Base-by-base conservation (phyloP, 2,888 invertebrate species). In the Leptothorax acervorum region DNA sequence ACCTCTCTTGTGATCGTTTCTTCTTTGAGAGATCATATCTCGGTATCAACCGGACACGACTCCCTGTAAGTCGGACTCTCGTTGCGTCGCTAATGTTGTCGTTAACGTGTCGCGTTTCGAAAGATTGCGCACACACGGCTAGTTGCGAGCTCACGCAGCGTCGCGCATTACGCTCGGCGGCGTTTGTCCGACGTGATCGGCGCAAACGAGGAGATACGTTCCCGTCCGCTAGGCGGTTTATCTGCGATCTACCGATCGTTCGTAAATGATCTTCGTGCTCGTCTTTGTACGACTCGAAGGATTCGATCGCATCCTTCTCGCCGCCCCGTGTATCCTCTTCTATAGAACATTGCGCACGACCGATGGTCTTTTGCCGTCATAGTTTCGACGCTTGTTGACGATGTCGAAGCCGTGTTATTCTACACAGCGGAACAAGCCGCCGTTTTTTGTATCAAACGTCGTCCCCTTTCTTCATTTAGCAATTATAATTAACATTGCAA, bases 141-240 rank as follows among this genome's bases (percentile, higher is more conserved):
- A 57, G 51, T 31, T 12, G 65, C 83, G 45, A 31, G 70, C 75
- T 66, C 84, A 75, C 81, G 85, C 87, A 57, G 88, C 82, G 35
- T 90, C 88, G 90, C 84, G 90, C 88, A 87, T 86, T 88, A 88
- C 90, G 90, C 79, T 82, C 89, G 90, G 86, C 88, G 89, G 90
- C 89, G 92, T 91, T 92, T 90, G 89, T 92, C 86, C 90, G 90
- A 92, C 92, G 90, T 92, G 92, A 93, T 93, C 92, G 92, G 91
- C 92, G 91, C 93, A 91, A 93, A 93, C 93, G 92, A 93, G 92
- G 87, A 91, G 92, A 92, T 91, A 81, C 60, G 89, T 92, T 92
- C 88, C 91, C 91, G 92, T 91, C 90, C 86, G 90, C 85, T 89
- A 85, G 86, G 84, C 88, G 88, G 66, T 91, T 92, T 91, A 92